Evolutionary conservation across 2,888 invertebrate species (phyloP).

Genomic region (Pammene fasciana): DNA sequence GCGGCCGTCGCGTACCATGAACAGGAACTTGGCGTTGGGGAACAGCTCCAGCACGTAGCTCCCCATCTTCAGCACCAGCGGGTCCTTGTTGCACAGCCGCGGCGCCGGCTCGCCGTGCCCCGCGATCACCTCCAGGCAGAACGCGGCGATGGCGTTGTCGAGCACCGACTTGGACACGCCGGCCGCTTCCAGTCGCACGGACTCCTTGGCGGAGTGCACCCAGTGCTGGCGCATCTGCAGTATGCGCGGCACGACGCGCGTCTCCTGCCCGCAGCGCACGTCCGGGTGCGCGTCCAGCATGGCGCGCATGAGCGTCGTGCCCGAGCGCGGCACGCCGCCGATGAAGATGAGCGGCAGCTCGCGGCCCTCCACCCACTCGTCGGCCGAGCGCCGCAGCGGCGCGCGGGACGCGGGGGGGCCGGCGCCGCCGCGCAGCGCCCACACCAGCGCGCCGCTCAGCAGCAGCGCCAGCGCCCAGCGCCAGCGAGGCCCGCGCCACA

Average conservation of each 20-base stretch:
- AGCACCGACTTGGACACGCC: constrained; percentile 96
- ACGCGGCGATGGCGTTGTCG: constrained; percentile 97
- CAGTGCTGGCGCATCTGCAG: constrained; percentile 98
- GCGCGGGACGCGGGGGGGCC: constrained; percentile 24
- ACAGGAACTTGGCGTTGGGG: constrained; percentile 98
- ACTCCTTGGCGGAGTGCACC: constrained; percentile 97
- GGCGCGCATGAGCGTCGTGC: constrained; percentile 98
- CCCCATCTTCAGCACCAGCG: constrained; percentile 98
- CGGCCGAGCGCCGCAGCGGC: constrained; percentile 36
- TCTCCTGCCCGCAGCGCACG: constrained; percentile 98
- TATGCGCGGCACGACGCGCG: constrained; percentile 97
- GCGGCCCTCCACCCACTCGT: constrained; percentile 84
- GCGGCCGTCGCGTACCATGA: constrained; percentile 99
- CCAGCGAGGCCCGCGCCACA: constrained; percentile 47
- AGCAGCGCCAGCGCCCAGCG: constrained; percentile 42
- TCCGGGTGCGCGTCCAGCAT: constrained; percentile 99
- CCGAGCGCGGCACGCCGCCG: constrained; percentile 98
- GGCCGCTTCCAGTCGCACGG: constrained; percentile 94
- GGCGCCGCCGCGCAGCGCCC: constrained; percentile 44
- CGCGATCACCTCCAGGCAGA: constrained; percentile 97
- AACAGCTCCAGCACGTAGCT: constrained; percentile 96
- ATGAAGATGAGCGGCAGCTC: constrained; percentile 98
- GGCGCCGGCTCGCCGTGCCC: constrained; percentile 98
- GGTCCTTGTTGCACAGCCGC: constrained; percentile 99
- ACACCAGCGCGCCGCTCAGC: constrained; percentile 44